Evolutionary conservation across 2,113 vertebrate species (phyloP), one percentile per base, ranked within the genome.

Genomic region (Oreamnos americanus): DNA sequence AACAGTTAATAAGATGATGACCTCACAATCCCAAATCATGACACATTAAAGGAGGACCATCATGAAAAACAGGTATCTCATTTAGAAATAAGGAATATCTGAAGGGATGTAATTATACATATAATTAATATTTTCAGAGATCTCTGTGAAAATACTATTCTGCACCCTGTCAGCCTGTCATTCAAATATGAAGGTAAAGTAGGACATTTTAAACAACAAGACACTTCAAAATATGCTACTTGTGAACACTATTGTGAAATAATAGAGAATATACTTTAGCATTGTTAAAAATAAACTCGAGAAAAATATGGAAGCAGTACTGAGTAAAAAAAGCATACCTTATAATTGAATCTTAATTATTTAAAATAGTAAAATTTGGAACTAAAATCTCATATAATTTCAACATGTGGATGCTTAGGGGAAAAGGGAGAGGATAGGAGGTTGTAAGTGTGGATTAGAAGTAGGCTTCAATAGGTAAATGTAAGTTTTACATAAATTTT

Each of bases 331-430:
- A 91, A 76, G 14, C 39, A 28, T 90, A 55, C 47, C 57, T 94
- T 94, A 55, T 45, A 71, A 84, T 39, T 82, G 3, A 95, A 17
- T 60, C 74, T 79, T 62, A 55, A 51, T 88, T 83, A 74, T 83
- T 88, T 83, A 76, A n/a, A 33, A 19, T n/a, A 47, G 90, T 87
- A 88, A 88, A 89, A 86, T 96, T 93, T 81, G 76, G 39, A 91
- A 58, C 84, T 89, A 67, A 92, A 95, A 83, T 95, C 9, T 28
- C 17, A 74, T 7, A 36, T 86, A 91, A 96, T 86, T 14, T 96
- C 47, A 58, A 81, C 36, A 76, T 28, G 45, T 93, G 36, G 60
- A 33, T 57, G 3, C 19, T 87, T 33, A 71, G 12, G 26, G 47
- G 64, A 25, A 67, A 79, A 33, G 62, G 21, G 2, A 71, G 39